Conservation (phyloP, 2,797 vertebrate species). For the Rallus crepitans region DNA sequence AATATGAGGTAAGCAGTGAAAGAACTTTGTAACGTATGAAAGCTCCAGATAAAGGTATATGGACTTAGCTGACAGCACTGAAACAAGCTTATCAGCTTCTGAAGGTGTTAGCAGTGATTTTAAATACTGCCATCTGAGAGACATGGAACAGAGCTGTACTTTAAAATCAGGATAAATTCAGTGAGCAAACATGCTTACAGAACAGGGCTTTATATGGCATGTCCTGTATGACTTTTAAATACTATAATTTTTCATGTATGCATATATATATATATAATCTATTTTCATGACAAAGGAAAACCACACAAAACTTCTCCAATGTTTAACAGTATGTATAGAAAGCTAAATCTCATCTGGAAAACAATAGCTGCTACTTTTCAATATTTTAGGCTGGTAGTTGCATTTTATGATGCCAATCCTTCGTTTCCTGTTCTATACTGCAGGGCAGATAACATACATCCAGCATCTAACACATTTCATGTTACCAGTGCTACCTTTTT, state of each 20-base stretch:
- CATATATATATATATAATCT: background rate
- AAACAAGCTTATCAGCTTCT: slow-evolving; percentile 54
- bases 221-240: background rate
- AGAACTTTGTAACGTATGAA: slow-evolving; percentile 23
- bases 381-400: background rate
- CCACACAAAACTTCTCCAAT: background rate
- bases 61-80: slow-evolving; percentile 37
- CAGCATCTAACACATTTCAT: background rate
- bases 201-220: background rate
- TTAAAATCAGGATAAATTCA: slow-evolving; percentile 21
- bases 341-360: background rate
- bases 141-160: background rate
- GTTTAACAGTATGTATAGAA: background rate
- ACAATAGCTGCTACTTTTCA: background rate
- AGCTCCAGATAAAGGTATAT: slow-evolving; percentile 45
- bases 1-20: background rate
- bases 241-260: background rate
- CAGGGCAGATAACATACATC: background rate
- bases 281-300: background rate
- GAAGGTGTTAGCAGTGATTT: slow-evolving; percentile 39
- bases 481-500: background rate
- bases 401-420: background rate
- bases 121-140: slow-evolving; percentile 4
- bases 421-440: background rate
- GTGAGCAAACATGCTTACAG: background rate